phyloP scores from a whole-genome alignment of 2,797 vertebrate species.

The Ibycter americanus region DNA sequence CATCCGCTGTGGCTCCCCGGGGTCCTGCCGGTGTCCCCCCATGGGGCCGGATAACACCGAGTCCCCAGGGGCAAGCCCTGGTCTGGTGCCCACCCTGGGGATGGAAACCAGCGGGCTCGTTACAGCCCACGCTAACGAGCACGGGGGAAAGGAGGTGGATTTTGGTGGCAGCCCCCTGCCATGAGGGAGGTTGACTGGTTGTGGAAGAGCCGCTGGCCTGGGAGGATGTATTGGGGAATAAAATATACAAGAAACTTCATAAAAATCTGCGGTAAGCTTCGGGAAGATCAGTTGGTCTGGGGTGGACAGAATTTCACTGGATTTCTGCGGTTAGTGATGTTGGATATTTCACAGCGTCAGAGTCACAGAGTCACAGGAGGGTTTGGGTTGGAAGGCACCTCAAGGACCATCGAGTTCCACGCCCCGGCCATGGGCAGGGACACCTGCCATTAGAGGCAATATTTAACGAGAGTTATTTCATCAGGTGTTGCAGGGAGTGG shows the following conservation, averaged over 20 bases:
- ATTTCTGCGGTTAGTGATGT: not conserved
- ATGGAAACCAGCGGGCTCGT: not conserved
- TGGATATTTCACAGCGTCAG: no score
- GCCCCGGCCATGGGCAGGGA: no score
- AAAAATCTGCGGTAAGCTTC: not conserved
- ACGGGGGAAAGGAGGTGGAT: not conserved
- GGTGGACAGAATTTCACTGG: accelerated
- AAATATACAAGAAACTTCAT: not conserved
- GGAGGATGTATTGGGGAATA: not conserved
- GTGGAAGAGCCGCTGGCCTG: not conserved
- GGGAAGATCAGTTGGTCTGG: not conserved
- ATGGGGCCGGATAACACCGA: accelerated
- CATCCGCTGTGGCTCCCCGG: not conserved
- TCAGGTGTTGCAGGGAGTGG: not conserved
- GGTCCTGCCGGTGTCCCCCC: not conserved
- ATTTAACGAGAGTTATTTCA: no score
- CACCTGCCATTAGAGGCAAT: no score
- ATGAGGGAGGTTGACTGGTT: not conserved
- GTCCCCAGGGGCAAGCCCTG: not conserved
- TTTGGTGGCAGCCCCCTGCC: not conserved
- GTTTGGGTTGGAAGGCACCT: no score
- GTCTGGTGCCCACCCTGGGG: not conserved
- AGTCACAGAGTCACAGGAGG: no score
- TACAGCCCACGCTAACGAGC: not conserved
- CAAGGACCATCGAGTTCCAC: no score